Evolutionary conservation across 1,140 invertebrate genomes (phyloP).

Genomic region (Drosophila subobscura): DNA sequence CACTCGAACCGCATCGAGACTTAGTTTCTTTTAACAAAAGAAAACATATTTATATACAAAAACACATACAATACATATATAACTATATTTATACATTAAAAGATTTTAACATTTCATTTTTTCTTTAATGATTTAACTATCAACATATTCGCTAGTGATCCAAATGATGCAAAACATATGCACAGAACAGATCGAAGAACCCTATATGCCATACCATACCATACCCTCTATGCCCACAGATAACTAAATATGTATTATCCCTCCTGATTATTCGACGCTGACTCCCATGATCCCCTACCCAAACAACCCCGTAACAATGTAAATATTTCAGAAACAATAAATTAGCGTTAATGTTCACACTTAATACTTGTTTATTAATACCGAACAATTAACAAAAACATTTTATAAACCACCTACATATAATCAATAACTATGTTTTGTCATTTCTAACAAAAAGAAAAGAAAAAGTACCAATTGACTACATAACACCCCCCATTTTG

Average conservation of each 20-base stretch:
- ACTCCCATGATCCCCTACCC: constrained; percentile 9
- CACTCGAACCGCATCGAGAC: constrained; percentile 29
- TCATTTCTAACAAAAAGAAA: too few species aligned
- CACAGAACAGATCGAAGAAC: constrained; percentile 28
- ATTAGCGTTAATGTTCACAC: constrained; percentile 56
- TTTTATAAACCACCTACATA: too few species aligned
- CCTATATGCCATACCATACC: constrained; percentile 34
- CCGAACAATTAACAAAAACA: too few species aligned
- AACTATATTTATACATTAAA: constrained; percentile 42
- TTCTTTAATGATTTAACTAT: constrained; percentile 31
- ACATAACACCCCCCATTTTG: too few species aligned
- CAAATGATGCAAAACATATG: constrained; percentile 46
- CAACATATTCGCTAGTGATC: constrained; percentile 42
- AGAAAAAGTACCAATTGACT: too few species aligned
- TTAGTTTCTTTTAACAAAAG: constrained; percentile 42
- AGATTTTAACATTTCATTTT: constrained; percentile 42
- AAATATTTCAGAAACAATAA: constrained; percentile 65
- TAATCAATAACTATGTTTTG: too few species aligned
- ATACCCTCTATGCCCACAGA: constrained; percentile 38
- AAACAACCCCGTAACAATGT: constrained; percentile 41
- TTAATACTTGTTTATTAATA: constrained; percentile 8
- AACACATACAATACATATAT: constrained; percentile 38
- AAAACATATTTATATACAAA: constrained; percentile 19
- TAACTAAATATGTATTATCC: constrained; percentile 22
- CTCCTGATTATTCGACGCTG: constrained; percentile 11